Evolutionary conservation across 2,888 invertebrate genomes (phyloP), one percentile per base, ranked within the genome.

Genomic region (Ecliptopera silaceata): DNA sequence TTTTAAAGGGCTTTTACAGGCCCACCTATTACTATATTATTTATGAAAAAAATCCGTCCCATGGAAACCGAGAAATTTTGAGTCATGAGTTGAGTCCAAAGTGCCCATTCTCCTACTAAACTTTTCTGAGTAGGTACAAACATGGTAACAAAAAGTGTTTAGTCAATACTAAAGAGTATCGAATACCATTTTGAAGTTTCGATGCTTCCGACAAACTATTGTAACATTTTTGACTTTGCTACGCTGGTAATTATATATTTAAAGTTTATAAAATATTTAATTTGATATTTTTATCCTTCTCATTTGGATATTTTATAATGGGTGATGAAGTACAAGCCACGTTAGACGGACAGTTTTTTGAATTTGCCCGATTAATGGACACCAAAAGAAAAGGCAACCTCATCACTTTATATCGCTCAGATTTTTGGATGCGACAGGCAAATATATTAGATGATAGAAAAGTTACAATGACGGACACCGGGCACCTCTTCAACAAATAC

Each of bases 391-490:
- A 36, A 74, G 32, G 88, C 88, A 0, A 64, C 62, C 0, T 84
- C 79, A 88, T 90, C 0, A 86, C 77, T 0, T 55, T 90, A 2
- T 86, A 76, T 32, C 63, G 79, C 6, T 83, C 77, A 0, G 90
- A 90, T 52, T 89, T 70, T 57, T 90, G 90, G 90, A 65, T 89
- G 75, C 72, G 90, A 10, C 89, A 90, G 54, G 80, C 78, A 0
- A 82, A 79, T 12, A 18, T 90, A 0, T 59, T 90, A 0, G 86
- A 89, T 1, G 89, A 89, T 56, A 77, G 87, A 26, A 81, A 76
- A 46, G 13, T 88, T 1, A 87, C 84, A 1, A 89, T 88, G 88
- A 84, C 84, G 0, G 88, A 88, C 18, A 89, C 89, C 0, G 89
- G 89, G 3, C 69, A 80, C n/a, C 12, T 77, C 4, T 88, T 84